These are phyloP conservation scores for Eucidaris tribuloides DNA, from an alignment of 35 echinoderm and acorn worm species.

Conservation along the genomic window DNA sequence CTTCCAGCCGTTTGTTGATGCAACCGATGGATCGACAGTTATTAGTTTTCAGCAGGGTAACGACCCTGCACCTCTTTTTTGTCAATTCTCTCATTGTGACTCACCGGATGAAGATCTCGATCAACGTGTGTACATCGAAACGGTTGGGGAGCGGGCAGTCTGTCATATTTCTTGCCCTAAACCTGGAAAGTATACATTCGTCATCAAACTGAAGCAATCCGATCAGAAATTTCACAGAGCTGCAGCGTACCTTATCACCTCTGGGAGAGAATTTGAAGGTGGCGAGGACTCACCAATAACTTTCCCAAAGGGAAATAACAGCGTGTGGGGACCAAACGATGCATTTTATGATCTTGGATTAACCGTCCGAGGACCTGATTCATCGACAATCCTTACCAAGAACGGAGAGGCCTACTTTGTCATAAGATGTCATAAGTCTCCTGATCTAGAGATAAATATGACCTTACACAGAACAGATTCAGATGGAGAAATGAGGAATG, in stretches of 20 bases:
- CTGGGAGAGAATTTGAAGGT: not conserved
- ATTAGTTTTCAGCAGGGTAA: not conserved
- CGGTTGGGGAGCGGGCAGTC: not conserved
- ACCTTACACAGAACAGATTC: not conserved
- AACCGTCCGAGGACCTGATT: conserved; percentile 5
- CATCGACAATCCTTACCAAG: not conserved
- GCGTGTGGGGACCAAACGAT: conserved; percentile 12
- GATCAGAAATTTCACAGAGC: not conserved
- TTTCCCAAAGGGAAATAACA: conserved; percentile 1
- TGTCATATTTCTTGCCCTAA: not conserved
- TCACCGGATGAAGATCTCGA: not conserved
- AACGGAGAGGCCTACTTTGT: conserved; percentile 11
- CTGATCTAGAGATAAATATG: conserved; percentile 4
- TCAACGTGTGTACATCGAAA: not conserved
- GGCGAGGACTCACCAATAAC: not conserved
- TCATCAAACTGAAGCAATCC: not conserved
- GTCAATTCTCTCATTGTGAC: not conserved
- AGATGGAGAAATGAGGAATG: not conserved
- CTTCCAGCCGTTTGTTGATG: not conserved
- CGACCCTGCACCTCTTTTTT: not conserved
- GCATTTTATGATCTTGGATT: not conserved
- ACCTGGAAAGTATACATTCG: conserved; percentile 4
- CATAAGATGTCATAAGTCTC: not conserved
- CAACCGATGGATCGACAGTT: not conserved
- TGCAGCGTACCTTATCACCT: not conserved